phyloP scores from a whole-genome alignment of 2,888 invertebrate genomes.

The Eustalomyia histrio region DNA sequence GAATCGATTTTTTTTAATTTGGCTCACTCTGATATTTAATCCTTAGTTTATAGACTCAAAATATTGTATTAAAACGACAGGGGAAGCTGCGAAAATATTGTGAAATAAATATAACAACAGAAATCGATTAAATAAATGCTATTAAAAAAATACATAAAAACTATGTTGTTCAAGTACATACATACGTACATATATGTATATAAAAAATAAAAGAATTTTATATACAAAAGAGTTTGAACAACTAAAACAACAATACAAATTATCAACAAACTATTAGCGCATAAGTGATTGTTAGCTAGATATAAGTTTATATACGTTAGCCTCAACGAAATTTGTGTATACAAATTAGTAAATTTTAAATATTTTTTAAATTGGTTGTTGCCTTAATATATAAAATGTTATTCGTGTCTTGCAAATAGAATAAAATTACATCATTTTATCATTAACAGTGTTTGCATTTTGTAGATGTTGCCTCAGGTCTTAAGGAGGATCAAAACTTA shows the following conservation, averaged over 20 bases:
- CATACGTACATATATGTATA: too few relatives aligned
- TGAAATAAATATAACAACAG: neutral
- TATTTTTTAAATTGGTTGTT: too few relatives aligned
- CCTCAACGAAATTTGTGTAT: too few relatives aligned
- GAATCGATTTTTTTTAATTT: too few relatives aligned
- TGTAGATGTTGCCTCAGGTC: too few relatives aligned
- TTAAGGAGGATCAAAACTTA: too few relatives aligned
- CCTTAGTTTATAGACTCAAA: constrained; percentile 9
- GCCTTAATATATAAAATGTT: too few relatives aligned
- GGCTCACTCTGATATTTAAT: too few relatives aligned
- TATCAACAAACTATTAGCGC: constrained; percentile 12
- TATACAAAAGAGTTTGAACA: constrained; percentile 2
- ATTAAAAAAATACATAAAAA: constrained; percentile 22
- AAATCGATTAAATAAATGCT: constrained; percentile 36
- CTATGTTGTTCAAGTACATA: neutral
- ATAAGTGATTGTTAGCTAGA: constrained; percentile 13
- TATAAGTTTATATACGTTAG: neutral
- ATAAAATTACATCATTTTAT: too few relatives aligned
- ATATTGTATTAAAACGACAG: constrained; percentile 8
- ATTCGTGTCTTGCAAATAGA: too few relatives aligned
- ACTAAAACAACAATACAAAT: constrained; percentile 14
- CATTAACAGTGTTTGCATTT: too few relatives aligned
- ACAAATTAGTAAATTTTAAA: neutral
- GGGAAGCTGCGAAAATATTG: neutral
- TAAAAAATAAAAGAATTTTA: neutral